Evolutionary conservation across 2,113 vertebrate genomes (phyloP).

Genomic region (Nycticryphes semicollaris): DNA sequence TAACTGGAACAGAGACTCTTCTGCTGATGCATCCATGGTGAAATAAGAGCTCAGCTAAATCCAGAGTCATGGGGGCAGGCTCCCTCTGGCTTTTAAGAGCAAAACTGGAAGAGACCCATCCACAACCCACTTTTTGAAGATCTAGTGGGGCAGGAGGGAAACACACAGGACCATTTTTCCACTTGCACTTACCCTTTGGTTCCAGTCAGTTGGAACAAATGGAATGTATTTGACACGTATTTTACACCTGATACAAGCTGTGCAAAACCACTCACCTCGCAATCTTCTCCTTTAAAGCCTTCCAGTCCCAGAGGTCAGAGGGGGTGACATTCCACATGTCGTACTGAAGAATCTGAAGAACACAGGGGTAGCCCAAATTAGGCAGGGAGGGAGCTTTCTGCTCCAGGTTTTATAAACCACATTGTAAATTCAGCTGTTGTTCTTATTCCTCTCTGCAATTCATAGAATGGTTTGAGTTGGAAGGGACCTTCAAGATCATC

Average conservation of each 20-base stretch:
- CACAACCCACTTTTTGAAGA: neutral
- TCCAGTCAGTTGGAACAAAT: neutral
- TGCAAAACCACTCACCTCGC: slow-evolving; percentile 80
- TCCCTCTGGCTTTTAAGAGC: neutral
- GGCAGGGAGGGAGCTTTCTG: neutral
- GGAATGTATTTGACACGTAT: accelerated
- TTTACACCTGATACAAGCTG: accelerated
- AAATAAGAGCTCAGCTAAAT: neutral
- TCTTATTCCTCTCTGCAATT: neutral
- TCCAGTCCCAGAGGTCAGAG: slow-evolving; percentile 92
- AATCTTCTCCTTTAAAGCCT: slow-evolving; percentile 88
- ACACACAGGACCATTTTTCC: neutral
- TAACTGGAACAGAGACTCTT: neutral
- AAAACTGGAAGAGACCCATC: neutral
- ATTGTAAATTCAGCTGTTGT: neutral
- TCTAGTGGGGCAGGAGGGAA: neutral
- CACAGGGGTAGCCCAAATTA: neutral
- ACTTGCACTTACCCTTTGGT: neutral
- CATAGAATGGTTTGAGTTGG: no score
- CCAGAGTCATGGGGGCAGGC: neutral
- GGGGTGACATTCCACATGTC: slow-evolving; percentile 94
- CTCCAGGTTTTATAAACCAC: neutral
- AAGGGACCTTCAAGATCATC: no score
- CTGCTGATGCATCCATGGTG: neutral
- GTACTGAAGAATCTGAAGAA: slow-evolving; percentile 88